A percentile compares a stretch with the other conserved stretches of the same genome.
Conservation (phyloP, 2,888 invertebrate genomes). For the Mythimna ferrago region DNA sequence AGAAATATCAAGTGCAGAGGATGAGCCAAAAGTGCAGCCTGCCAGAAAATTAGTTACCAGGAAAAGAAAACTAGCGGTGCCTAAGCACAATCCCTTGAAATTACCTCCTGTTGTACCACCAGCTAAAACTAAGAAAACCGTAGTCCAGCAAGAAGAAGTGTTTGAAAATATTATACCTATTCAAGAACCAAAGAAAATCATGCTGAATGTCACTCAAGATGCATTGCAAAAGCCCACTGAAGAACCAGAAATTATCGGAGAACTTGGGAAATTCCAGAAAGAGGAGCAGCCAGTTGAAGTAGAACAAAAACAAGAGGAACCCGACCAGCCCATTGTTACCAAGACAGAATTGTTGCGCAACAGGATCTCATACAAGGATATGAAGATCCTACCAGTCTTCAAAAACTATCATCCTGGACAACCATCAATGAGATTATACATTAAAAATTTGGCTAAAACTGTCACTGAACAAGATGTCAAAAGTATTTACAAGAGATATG, state of each 20-base stretch:
- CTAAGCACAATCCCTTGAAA: constrained; percentile 73
- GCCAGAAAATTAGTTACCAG: constrained; percentile 77
- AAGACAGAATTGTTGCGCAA: constrained; percentile 92
- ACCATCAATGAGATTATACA: constrained; percentile 96
- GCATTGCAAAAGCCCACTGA: constrained; percentile 78
- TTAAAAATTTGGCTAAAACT: constrained; percentile 97
- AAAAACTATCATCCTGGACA: constrained; percentile 96
- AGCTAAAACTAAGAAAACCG: constrained; percentile 76
- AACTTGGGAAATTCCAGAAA: constrained; percentile 85
- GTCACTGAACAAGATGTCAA: constrained; percentile 94
- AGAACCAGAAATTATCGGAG: constrained; percentile 81
- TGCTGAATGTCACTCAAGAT: constrained; percentile 83
- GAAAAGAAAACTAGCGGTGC: constrained; percentile 80
- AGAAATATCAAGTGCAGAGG: constrained; percentile 85
- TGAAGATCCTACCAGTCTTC: constrained; percentile 94
- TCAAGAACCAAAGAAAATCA: constrained; percentile 85
- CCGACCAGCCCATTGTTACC: constrained; percentile 88
- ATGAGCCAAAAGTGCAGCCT: constrained; percentile 68
- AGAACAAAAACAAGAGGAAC: constrained; percentile 65
- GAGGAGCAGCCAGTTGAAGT: constrained; percentile 71
- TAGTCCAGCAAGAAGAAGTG: constrained; percentile 80
- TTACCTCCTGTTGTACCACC: constrained; percentile 71
- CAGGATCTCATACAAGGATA: constrained; percentile 93
- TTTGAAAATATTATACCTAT: constrained; percentile 81
- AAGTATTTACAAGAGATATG: constrained; percentile 94